Evolutionary conservation across 2,797 vertebrate species (phyloP), one percentile per base, ranked within the genome.

Genomic region (Cynopterus sphinx): DNA sequence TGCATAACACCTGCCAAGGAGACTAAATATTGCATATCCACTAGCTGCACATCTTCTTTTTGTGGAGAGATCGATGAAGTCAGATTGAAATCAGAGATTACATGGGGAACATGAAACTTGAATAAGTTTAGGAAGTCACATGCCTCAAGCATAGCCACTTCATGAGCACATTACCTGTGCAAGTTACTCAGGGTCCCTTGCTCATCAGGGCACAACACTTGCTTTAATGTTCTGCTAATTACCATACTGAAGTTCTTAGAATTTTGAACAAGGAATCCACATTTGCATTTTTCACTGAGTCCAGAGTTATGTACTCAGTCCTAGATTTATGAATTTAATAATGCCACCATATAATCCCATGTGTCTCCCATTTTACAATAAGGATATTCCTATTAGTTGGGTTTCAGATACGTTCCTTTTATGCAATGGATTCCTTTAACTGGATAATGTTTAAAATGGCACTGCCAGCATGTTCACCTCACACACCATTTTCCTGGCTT

Each of bases 121-220:
- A 22, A 21, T 53, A 28, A 46, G n/a, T 19, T 53, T 59, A 36
- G 26, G 46, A 36, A 84, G 74, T 51, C 55, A 1, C 1, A 9
- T 33, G 28, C 39, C 17, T 91, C 13, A 41, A 26, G 41, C 24
- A 41, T 6, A 11, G 36, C 43, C n/a, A 49, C 89, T 13, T 65
- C 21, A 9, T 36, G 9, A 73, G 19, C 22, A 46, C 1, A 1
- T 78, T 53, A 31, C 41, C 17, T 21, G 1, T n/a, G 41, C 1
- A 1, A 1, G 2, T 61, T 49, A 19, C 46, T 59, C 12, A 13
- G 21, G 22, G 0, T 24, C 65, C 41, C 16, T 0, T 5, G 3
- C 21, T 43, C 74, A 24, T 17, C 16, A 10, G 4, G 28, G 31
- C 15, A 9, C 49, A 3, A 5, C 33, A 16, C 55, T 46, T 89